A percentile compares a stretch with the other conserved stretches of the same genome.
Conservation (phyloP, 2,888 invertebrate species). For the Pherbina coryleti region DNA sequence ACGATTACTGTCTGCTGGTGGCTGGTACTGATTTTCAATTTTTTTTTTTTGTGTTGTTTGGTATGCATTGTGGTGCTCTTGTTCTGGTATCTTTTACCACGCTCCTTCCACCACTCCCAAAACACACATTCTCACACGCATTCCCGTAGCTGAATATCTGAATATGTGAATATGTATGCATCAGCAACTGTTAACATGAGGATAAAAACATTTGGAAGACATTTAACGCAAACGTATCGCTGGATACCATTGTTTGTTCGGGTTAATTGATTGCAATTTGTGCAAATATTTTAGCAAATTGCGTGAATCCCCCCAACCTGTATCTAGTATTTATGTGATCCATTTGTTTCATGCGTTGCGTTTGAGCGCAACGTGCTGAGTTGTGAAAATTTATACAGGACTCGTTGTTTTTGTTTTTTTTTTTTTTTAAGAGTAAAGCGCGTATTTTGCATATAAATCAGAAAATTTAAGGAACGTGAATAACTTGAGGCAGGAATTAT, state of each 20-base stretch:
- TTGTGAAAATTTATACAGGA: neutral
- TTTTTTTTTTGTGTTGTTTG: neutral
- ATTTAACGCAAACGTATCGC: conserved; percentile 24
- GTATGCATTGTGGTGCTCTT: neutral
- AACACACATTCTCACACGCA: neutral
- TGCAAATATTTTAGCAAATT: conserved; percentile 59
- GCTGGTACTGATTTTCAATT: neutral
- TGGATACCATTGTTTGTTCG: conserved; percentile 23
- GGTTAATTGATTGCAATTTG: conserved; percentile 70
- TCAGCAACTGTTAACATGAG: neutral
- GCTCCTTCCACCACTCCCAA: neutral
- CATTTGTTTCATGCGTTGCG: neutral
- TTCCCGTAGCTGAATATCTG: neutral
- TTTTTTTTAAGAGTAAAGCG: neutral
- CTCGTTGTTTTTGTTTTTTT: neutral
- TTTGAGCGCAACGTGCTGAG: conserved; percentile 1
- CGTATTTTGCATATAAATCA: conserved; percentile 1
- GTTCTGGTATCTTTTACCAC: neutral
- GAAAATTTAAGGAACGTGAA: no score
- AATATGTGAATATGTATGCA: neutral
- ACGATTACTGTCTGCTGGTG: neutral
- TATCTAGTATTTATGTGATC: neutral
- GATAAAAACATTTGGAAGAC: conserved; percentile 22
- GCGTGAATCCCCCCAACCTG: conserved; percentile 34
- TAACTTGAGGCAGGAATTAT: neutral